Evolutionary conservation across 2,888 invertebrate genomes (phyloP).

Genomic region (Sminthurides aquaticus): DNA sequence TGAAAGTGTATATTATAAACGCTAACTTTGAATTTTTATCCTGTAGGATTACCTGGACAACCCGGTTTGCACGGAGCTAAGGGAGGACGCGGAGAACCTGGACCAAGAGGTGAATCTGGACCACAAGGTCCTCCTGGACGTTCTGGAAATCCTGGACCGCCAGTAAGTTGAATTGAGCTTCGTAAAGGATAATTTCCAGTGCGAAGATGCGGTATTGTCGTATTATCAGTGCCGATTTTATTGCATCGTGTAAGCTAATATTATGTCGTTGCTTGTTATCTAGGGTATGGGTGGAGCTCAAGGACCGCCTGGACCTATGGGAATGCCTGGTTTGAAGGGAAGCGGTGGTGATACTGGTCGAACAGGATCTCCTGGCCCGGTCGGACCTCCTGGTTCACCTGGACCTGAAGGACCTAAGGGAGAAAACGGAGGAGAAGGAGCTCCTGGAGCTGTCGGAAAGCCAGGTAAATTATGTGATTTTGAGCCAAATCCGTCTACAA

Average conservation of each 20-base stretch:
- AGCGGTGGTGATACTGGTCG: constrained; percentile 62
- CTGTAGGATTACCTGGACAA: constrained; percentile 57
- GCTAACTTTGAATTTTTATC: neutral
- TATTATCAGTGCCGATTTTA: too few species aligned
- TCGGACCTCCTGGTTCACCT: constrained; percentile 63
- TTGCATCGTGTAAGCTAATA: neutral
- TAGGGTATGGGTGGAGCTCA: constrained; percentile 65
- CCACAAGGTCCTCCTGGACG: constrained; percentile 68
- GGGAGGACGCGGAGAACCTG: constrained; percentile 67
- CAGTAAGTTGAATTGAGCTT: constrained; percentile 52
- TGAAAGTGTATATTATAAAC: neutral
- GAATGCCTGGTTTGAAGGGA: constrained; percentile 63
- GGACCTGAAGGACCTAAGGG: constrained; percentile 70
- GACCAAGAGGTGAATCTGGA: constrained; percentile 66
- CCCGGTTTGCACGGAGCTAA: constrained; percentile 61
- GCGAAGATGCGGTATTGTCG: too few species aligned
- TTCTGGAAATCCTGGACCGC: constrained; percentile 65
- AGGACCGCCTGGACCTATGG: constrained; percentile 62
- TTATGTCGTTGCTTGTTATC: too few species aligned
- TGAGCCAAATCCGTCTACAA: too few species aligned
- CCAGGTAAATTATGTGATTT: constrained; percentile 52
- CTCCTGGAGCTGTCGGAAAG: constrained; percentile 62
- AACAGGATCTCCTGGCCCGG: constrained; percentile 57
- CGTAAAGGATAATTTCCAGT: neutral
- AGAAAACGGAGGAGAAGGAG: constrained; percentile 61